Evolutionary conservation across 2,797 vertebrate genomes (phyloP).

Genomic region (Novumbra hubbsi): DNA sequence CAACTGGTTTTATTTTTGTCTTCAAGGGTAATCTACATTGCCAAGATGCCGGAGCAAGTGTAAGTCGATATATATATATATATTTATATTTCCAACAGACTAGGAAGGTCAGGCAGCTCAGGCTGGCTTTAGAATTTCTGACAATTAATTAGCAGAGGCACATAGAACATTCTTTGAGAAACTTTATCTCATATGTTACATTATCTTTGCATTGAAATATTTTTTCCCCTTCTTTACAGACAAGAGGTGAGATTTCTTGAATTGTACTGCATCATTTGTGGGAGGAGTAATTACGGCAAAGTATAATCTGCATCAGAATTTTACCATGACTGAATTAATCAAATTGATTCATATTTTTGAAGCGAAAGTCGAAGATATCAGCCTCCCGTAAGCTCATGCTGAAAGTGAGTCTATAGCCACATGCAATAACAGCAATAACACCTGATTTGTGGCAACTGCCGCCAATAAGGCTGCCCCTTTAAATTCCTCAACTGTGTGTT

Average conservation of each 20-base stretch:
- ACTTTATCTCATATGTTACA: background rate
- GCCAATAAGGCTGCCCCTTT: background rate
- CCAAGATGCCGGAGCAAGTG: slow-evolving; percentile 75
- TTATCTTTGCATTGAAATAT: background rate
- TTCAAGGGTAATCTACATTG: slow-evolving; percentile 55
- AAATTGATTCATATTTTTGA: slow-evolving; percentile 1
- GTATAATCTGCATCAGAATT: background rate
- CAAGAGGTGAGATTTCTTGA: slow-evolving; percentile 66
- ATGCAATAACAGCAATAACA: background rate
- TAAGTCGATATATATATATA: slow-evolving; percentile 65
- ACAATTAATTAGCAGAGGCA: background rate
- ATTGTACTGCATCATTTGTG: background rate
- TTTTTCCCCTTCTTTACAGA: slow-evolving; percentile 47
- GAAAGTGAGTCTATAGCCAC: slow-evolving; percentile 77
- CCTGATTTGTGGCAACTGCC: background rate
- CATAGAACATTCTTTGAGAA: background rate
- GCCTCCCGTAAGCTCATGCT: slow-evolving; percentile 94
- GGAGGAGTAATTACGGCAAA: no score
- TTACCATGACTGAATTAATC: background rate
- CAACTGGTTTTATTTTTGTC: slow-evolving; percentile 63
- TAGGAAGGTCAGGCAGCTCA: slow-evolving; percentile 14
- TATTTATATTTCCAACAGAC: slow-evolving; percentile 43
- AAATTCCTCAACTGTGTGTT: background rate
- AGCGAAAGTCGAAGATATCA: slow-evolving; percentile 96
- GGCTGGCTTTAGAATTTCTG: slow-evolving; percentile 30